Evolutionary conservation across 1,140 invertebrate genomes (phyloP), one percentile per base, ranked within the genome.

Genomic region (Agrypnia vestita): DNA sequence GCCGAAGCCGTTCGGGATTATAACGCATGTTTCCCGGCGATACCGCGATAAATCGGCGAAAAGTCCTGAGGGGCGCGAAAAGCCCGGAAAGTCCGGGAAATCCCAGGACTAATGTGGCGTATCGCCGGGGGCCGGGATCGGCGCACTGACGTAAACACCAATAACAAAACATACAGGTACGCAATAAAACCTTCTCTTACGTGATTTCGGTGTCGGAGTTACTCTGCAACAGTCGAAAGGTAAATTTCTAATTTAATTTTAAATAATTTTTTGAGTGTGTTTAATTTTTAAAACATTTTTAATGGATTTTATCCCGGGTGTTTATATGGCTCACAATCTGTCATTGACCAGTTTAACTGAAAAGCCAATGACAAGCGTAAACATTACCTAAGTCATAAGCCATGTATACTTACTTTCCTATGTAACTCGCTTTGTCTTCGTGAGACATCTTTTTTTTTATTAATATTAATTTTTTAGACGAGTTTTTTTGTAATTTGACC

Each of bases 11-110:
- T 72, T 55, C 71, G 56, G 77, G 78, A 69, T 75, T 73, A 79
- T 82, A 79, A 82, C 81, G 81, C 81, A 73, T 76, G 81, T 75
- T 79, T 82, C 44, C 77, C 44, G 80, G 62, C 80, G 76, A 76
- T 78, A 79, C 69, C 49, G 69, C 69, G 69, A 55, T 73, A 73
- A 73, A 73, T 73, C 49, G 43, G n/a, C 19, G 17, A 19, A 12
- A 47, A 53, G 19, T 55, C 69, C 51, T 55, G 51, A 73, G 35
- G 69, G 69, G 69, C 47, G 69, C 47, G 49, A 71, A 71, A 71
- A 71, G 15, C 47, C 49, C 19, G 69, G n/a, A 55, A 73, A 73
- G 69, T 55, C 51, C 69, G 19, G 69, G 51, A 21, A 71, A 73
- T 73, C 69, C 69, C 11, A 13, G 51, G 47, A 73, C 69, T 73